Evolutionary conservation across 2,888 invertebrate genomes (phyloP).

Genomic region (Reticulitermes lucifugus): DNA sequence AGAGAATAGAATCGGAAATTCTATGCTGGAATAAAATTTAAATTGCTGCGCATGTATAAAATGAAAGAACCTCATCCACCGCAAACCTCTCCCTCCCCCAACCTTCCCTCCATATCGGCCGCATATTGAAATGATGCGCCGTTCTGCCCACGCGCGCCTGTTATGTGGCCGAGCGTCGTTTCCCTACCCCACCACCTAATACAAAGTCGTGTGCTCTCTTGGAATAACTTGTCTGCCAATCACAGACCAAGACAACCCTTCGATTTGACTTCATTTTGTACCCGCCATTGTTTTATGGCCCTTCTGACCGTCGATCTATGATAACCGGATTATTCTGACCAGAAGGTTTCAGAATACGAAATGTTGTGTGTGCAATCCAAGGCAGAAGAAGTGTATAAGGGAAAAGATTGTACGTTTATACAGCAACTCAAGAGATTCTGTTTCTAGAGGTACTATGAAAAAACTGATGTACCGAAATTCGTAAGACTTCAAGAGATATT

Average conservation of each 20-base stretch:
- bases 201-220: slow-evolving; percentile 11
- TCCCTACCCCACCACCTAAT: neutral
- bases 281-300: neutral
- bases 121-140: slow-evolving; percentile 38
- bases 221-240: slow-evolving; percentile 39
- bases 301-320: slow-evolving; percentile 14
- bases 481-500: neutral
- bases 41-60: slow-evolving; percentile 43
- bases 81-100: slow-evolving; percentile 10
- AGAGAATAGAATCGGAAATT: slow-evolving; percentile 35
- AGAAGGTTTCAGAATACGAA: slow-evolving; percentile 1
- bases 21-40: slow-evolving; percentile 39
- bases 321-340: slow-evolving; percentile 3
- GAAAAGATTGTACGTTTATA: neutral
- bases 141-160: neutral
- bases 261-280: slow-evolving; percentile 19
- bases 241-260: slow-evolving; percentile 37
- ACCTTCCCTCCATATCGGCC: slow-evolving; percentile 9
- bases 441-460: neutral
- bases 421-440: slow-evolving; percentile 3
- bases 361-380: neutral
- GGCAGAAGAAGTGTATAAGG: neutral
- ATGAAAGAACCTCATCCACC: slow-evolving; percentile 39
- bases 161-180: neutral
- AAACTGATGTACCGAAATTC: neutral